A percentile compares a stretch with the other conserved stretches of the same genome.
These are phyloP conservation scores for Ochotona princeps DNA, from an alignment of 2,113 vertebrate genomes.

Conservation along the genomic window DNA sequence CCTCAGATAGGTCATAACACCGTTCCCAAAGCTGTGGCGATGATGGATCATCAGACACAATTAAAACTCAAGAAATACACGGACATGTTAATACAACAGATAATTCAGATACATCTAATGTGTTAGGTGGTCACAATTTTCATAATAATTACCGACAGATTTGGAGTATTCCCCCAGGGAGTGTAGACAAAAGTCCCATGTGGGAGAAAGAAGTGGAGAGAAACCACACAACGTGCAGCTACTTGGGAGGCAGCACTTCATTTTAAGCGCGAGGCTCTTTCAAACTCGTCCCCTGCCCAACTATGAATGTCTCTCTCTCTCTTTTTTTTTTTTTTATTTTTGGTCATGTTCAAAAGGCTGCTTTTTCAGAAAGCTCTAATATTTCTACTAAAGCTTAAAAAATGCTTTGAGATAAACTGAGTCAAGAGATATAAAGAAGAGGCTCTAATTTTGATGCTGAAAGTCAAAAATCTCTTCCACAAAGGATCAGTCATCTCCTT, in stretches of 20 bases:
- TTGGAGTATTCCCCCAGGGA: neutral
- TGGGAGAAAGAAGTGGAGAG: neutral
- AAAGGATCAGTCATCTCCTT: neutral
- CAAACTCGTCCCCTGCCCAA: neutral
- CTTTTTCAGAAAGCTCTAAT: neutral
- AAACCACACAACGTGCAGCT: neutral
- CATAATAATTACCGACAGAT: neutral
- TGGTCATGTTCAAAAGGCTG: neutral
- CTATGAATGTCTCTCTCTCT: neutral
- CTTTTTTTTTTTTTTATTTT: neutral
- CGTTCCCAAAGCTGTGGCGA: conserved; percentile 43
- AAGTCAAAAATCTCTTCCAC: neutral
- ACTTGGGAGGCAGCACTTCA: neutral
- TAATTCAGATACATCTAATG: conserved; percentile 67
- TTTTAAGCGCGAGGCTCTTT: neutral
- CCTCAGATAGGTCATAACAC: conserved; percentile 64
- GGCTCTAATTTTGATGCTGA: neutral
- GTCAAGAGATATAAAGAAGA: neutral
- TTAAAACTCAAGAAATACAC: conserved; percentile 63
- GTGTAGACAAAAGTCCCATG: neutral
- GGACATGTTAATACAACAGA: conserved; percentile 71
- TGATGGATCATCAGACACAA: conserved; percentile 51
- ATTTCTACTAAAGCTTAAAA: neutral
- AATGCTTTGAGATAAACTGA: neutral
- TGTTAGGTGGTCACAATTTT: conserved; percentile 15